Conservation (phyloP, 2,113 vertebrate genomes). For the Excalfactoria chinensis region DNA sequence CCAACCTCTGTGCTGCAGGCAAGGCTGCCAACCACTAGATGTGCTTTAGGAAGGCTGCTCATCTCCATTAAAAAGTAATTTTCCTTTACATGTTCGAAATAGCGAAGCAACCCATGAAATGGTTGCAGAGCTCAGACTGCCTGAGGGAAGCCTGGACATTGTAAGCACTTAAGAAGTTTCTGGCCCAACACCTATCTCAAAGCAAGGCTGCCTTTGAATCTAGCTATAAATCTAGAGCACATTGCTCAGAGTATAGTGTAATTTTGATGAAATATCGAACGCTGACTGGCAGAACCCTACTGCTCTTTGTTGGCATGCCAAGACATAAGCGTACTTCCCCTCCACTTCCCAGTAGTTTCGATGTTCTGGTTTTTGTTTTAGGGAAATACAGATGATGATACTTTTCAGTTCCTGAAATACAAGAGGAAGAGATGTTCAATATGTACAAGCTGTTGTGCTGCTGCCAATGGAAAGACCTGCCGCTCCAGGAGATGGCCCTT, state of each 20-base stretch:
- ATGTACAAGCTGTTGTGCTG: fast-evolving
- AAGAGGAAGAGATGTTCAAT: neutral
- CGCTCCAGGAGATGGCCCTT: neutral
- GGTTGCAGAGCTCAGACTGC: neutral
- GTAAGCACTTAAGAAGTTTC: neutral
- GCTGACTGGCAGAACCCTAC: neutral
- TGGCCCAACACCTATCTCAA: fast-evolving
- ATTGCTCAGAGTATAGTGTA: neutral
- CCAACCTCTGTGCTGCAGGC: too few relatives aligned
- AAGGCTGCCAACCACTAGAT: too few relatives aligned
- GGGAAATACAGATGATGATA: neutral
- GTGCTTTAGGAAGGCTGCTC: too few relatives aligned
- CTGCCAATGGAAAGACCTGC: neutral
- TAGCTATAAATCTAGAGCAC: neutral
- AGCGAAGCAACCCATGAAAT: neutral
- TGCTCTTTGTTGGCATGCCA: neutral
- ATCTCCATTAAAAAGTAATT: neutral
- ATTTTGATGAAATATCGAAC: neutral
- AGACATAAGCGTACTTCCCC: neutral
- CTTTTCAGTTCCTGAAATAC: neutral
- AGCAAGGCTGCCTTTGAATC: neutral
- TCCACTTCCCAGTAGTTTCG: neutral
- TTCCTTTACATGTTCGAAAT: neutral
- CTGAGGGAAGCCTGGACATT: neutral
- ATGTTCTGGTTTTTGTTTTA: neutral